Evolutionary conservation across 53 echinoderm and acorn worm genomes (phyloP).

Genomic region (Holothuria leucospilota): DNA sequence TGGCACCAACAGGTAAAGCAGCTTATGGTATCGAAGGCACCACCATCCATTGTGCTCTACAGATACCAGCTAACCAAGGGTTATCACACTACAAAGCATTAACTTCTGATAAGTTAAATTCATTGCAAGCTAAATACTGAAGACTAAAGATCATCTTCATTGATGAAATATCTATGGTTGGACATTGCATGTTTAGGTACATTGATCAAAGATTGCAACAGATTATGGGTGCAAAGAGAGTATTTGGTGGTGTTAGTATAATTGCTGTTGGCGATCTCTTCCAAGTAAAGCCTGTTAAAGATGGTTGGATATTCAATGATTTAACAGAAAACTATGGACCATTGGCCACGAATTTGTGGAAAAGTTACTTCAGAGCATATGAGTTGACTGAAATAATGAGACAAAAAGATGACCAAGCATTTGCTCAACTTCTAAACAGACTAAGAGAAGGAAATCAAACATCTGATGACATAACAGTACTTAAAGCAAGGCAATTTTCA

Average conservation of each 20-base stretch:
- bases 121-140: slow-evolving; percentile 41
- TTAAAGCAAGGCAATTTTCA: neutral
- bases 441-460: slow-evolving; percentile 54
- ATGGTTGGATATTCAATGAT: slow-evolving; percentile 63
- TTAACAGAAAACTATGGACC: slow-evolving; percentile 44
- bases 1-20: slow-evolving; percentile 56
- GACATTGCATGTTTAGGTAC: slow-evolving; percentile 10
- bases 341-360: slow-evolving; percentile 26
- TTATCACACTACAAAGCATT: neutral
- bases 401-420: no score
- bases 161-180: slow-evolving; percentile 23
- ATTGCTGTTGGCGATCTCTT: slow-evolving; percentile 46
- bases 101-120: slow-evolving; percentile 30
- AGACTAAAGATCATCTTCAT: slow-evolving; percentile 54
- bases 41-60: slow-evolving; percentile 53
- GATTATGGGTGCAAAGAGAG: slow-evolving; percentile 48
- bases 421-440: slow-evolving; percentile 24
- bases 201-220: slow-evolving; percentile 63
- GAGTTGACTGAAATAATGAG: neutral
- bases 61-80: slow-evolving; percentile 56
- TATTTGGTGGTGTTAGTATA: slow-evolving; percentile 68
- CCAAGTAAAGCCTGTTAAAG: slow-evolving; percentile 49
- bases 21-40: slow-evolving; percentile 54
- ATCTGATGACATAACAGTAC: neutral
- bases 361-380: slow-evolving; percentile 1